phyloP scores from a whole-genome alignment of 1,140 invertebrate genomes.

The Drosophila murphyi region DNA sequence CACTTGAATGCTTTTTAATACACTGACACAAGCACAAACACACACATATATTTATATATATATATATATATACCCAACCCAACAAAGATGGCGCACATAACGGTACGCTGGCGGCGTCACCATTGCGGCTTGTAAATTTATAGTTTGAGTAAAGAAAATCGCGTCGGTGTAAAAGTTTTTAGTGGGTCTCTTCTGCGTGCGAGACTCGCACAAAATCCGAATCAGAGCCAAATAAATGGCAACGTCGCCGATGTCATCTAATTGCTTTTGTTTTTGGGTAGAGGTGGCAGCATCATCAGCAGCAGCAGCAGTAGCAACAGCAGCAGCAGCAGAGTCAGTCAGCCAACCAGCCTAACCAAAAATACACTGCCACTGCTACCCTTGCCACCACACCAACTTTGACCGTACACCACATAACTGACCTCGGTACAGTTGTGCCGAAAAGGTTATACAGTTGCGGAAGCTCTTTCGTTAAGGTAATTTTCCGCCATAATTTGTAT shows the following conservation, averaged over 20 bases:
- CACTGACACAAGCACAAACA: slow-evolving; percentile 41
- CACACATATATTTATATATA: neutral
- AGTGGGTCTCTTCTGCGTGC: slow-evolving; percentile 35
- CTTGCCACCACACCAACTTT: slow-evolving; percentile 21
- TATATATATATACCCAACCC: neutral
- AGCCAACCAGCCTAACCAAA: too few species aligned
- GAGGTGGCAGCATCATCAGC: too few species aligned
- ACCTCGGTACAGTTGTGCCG: slow-evolving; percentile 69
- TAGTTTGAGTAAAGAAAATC: slow-evolving; percentile 77
- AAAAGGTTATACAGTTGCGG: slow-evolving; percentile 61
- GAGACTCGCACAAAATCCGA: slow-evolving; percentile 44
- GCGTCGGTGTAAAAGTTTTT: slow-evolving; percentile 65
- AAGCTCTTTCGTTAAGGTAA: slow-evolving; percentile 76
- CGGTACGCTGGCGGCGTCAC: slow-evolving; percentile 49
- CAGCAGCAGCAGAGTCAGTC: too few species aligned
- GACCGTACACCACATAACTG: slow-evolving; percentile 32
- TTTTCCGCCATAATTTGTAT: slow-evolving; percentile 73
- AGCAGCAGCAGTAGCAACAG: too few species aligned
- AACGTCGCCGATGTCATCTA: slow-evolving; percentile 68
- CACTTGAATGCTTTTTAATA: slow-evolving; percentile 72
- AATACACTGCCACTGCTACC: slow-evolving; percentile 13
- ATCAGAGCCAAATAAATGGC: slow-evolving; percentile 55
- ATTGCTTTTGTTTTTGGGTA: slow-evolving; percentile 68
- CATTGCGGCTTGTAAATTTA: slow-evolving; percentile 76
- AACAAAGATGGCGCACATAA: slow-evolving; percentile 57